Conservation (phyloP, 2,797 vertebrate genomes). For the Falco biarmicus region DNA sequence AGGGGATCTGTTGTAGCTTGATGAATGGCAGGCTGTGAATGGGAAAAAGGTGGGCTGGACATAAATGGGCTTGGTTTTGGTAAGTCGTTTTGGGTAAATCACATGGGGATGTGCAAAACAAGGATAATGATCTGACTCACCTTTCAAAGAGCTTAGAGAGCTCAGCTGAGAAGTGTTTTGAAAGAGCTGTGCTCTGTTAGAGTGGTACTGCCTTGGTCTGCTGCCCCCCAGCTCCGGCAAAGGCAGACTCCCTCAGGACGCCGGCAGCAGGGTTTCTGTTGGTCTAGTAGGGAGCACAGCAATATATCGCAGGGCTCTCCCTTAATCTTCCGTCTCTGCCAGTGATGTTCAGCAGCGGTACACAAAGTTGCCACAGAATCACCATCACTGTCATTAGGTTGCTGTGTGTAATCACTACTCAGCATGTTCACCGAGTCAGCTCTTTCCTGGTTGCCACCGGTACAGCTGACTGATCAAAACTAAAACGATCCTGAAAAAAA, state of each 20-base stretch:
- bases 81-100: not conserved
- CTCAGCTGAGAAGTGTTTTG: not conserved
- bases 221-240: not conserved
- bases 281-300: not conserved
- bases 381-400: not conserved
- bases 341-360: not conserved
- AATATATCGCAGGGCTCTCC: not conserved
- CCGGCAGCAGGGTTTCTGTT: not conserved
- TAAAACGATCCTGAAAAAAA: not conserved
- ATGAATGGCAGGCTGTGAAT: not conserved
- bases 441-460: not conserved
- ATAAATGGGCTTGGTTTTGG: not conserved
- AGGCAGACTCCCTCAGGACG: not conserved
- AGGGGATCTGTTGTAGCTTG: not conserved
- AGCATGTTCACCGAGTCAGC: not conserved
- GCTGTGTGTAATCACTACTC: not conserved
- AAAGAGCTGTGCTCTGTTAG: not conserved
- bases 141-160: not conserved
- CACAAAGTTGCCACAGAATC: not conserved
- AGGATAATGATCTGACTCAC: not conserved
- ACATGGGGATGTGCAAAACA: not conserved
- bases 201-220: not conserved
- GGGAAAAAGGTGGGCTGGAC: not conserved
- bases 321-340: not conserved
- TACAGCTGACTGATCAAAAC: constrained; percentile 5